Evolutionary conservation across 1,140 invertebrate genomes (phyloP).

Genomic region (Orchesella cincta): DNA sequence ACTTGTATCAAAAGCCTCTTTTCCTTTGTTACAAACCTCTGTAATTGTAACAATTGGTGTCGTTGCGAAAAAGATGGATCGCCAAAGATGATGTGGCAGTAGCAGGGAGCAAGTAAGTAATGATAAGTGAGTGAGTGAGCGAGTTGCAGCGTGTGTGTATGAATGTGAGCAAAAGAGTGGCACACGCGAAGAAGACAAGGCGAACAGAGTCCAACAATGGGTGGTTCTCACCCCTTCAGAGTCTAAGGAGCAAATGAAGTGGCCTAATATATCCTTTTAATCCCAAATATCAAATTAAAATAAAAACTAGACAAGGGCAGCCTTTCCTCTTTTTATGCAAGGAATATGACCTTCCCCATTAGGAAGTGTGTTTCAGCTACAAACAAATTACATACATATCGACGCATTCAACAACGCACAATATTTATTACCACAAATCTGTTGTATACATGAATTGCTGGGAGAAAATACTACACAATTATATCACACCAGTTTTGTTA

Average conservation of each 20-base stretch:
- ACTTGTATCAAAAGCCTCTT: too few species aligned
- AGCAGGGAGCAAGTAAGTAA: not conserved
- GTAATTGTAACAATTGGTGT: too few species aligned
- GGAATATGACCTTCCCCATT: constrained; percentile 19
- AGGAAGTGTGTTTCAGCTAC: constrained; percentile 13
- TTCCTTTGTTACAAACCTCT: too few species aligned
- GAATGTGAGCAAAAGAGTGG: not conserved
- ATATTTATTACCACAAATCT: not conserved
- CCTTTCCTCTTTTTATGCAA: constrained; percentile 14
- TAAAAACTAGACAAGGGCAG: constrained; percentile 30
- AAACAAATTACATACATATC: not conserved
- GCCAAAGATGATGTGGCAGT: not conserved
- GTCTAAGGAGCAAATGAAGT: not conserved
- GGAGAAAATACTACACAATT: not conserved
- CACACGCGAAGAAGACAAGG: constrained; percentile 9
- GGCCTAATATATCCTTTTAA: constrained; percentile 2
- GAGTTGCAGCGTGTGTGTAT: not conserved
- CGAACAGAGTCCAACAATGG: constrained; percentile 18
- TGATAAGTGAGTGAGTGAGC: constrained; percentile 10
- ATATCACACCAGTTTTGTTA: not conserved
- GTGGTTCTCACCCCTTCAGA: constrained; percentile 16
- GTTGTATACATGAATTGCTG: not conserved
- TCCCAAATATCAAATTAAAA: constrained; percentile 21
- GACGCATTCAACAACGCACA: not conserved
- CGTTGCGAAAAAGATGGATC: too few species aligned